Percentiles rank a stretch among this genome's conserved stretches.
phyloP scores from a whole-genome alignment of 2,113 vertebrate genomes.

The Microcebus tavaratra region DNA sequence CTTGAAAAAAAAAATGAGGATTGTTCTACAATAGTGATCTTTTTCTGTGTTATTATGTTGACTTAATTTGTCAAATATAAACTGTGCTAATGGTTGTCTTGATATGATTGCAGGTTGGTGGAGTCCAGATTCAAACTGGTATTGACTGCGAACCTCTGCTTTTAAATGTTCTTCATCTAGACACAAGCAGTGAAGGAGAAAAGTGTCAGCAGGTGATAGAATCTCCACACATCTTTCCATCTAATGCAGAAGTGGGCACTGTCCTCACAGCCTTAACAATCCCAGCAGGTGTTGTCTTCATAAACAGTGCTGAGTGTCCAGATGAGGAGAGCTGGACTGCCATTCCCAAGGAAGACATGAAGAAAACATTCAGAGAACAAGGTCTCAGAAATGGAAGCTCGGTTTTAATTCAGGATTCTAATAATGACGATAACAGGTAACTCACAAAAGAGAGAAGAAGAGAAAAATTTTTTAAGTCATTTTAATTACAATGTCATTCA shows the following conservation, averaged over 20 bases:
- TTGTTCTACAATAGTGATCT: background rate
- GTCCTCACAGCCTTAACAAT: conserved; percentile 78
- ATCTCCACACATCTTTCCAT: conserved; percentile 72
- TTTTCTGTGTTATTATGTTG: background rate
- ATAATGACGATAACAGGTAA: conserved; percentile 88
- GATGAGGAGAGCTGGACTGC: conserved; percentile 85
- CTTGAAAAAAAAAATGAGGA: background rate
- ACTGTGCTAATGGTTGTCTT: background rate
- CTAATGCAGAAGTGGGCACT: conserved; percentile 75
- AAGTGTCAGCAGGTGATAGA: conserved; percentile 78
- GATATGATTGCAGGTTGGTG: conserved; percentile 87
- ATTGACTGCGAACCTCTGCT: conserved; percentile 91
- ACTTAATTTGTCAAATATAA: background rate
- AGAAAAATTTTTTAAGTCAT: background rate
- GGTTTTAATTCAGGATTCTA: conserved; percentile 86
- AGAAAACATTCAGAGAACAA: conserved; percentile 88
- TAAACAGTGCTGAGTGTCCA: conserved; percentile 45
- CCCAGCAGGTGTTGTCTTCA: conserved; percentile 81
- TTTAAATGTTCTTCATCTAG: conserved; percentile 88
- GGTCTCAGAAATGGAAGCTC: conserved; percentile 91
- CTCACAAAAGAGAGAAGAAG: background rate
- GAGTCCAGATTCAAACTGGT: conserved; percentile 85
- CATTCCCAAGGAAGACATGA: conserved; percentile 87
- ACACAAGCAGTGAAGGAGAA: conserved; percentile 68
- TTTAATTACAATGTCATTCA: background rate